Percentiles rank a stretch among this genome's conserved stretches.
Evolutionary conservation across 2,797 vertebrate species (phyloP).

Genomic region (Clarias laeviceps): DNA sequence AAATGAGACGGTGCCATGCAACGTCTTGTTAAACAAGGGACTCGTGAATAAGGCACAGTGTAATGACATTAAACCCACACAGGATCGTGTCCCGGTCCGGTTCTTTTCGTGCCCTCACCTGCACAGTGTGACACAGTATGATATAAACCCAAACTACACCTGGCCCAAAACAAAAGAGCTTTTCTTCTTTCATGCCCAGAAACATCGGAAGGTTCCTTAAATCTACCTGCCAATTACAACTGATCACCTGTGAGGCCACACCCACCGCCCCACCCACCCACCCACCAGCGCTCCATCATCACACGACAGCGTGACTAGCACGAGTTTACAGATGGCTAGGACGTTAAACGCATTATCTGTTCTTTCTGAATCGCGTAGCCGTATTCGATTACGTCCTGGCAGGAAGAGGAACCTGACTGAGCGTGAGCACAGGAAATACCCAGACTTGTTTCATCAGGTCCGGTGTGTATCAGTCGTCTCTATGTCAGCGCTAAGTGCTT

Average conservation of each 20-base stretch:
- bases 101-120: background rate
- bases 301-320: background rate
- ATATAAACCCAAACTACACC: background rate
- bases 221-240: no score
- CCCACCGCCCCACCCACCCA: background rate
- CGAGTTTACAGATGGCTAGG: background rate
- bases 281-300: background rate
- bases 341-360: background rate
- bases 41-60: background rate
- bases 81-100: background rate
- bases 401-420: background rate
- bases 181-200: background rate
- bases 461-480: slow-evolving; percentile 2
- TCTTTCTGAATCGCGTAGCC: background rate
- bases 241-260: background rate
- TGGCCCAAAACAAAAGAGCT: background rate
- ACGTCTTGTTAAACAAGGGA: background rate
- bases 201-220: background rate
- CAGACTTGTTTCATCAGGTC: background rate
- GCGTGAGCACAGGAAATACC: background rate
- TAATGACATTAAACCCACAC: background rate
- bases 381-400: background rate
- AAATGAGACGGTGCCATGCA: background rate
- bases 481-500: slow-evolving; percentile 54
- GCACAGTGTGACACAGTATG: background rate